phyloP scores from a whole-genome alignment of 2,888 invertebrate genomes.

The Euzetes globulus region DNA sequence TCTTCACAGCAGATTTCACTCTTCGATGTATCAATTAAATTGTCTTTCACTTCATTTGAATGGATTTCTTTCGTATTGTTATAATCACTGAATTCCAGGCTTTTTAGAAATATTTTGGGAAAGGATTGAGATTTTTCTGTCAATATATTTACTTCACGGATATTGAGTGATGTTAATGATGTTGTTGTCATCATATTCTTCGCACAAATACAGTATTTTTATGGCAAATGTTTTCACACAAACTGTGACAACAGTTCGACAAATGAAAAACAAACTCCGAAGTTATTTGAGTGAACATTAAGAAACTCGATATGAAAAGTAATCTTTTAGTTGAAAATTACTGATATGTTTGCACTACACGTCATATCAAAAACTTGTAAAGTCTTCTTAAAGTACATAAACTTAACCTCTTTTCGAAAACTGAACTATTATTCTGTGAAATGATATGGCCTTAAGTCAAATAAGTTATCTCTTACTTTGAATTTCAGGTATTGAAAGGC shows the following conservation, averaged over 20 bases:
- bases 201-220: background rate
- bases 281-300: background rate
- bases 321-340: background rate
- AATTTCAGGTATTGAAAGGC: background rate
- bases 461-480: background rate
- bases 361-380: conserved; percentile 11
- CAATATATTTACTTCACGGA: background rate
- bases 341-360: conserved; percentile 19
- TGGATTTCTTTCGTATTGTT: background rate
- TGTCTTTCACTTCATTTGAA: background rate
- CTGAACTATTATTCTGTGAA: background rate
- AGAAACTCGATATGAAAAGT: conserved; percentile 11
- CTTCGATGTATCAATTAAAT: background rate
- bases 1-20: background rate
- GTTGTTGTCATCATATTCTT: background rate
- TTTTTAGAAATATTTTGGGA: background rate
- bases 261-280: background rate
- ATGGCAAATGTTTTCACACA: background rate
- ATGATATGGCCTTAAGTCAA: background rate
- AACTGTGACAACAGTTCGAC: background rate
- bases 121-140: background rate
- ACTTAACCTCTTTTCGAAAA: conserved; percentile 10
- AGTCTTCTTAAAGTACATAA: background rate
- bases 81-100: background rate
- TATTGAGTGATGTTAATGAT: conserved; percentile 8